These are phyloP conservation scores for Bombus superbus DNA, from an alignment of 1,140 invertebrate species.

Conservation along the genomic window DNA sequence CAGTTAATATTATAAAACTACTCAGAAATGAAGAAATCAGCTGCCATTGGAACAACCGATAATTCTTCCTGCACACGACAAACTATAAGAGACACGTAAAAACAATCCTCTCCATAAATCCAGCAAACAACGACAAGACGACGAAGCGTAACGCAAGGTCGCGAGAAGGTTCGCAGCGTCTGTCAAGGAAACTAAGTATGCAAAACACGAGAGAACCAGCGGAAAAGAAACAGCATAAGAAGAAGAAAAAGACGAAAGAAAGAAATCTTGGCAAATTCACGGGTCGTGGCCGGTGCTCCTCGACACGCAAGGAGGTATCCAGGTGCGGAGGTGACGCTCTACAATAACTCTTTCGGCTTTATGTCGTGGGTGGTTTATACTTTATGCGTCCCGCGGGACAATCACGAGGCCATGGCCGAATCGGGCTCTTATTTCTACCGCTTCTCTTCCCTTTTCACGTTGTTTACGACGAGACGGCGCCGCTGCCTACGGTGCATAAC, in stretches of 20 bases:
- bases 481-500: conserved; percentile 42
- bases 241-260: not conserved
- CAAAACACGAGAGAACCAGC: conserved; percentile 27
- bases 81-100: not conserved
- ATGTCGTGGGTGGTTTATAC: conserved; percentile 80
- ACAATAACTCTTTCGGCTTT: conserved; percentile 80
- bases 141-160: not conserved
- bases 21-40: not conserved
- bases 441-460: conserved; percentile 43
- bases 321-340: conserved; percentile 77
- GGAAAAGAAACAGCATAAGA: not conserved
- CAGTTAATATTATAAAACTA: too few species aligned
- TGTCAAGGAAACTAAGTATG: conserved; percentile 28
- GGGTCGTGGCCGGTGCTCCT: conserved; percentile 56
- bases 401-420: conserved; percentile 72
- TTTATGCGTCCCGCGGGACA: conserved; percentile 75
- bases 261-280: conserved; percentile 72
- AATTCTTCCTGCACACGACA: not conserved
- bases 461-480: conserved; percentile 62
- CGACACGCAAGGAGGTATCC: conserved; percentile 63
- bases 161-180: not conserved
- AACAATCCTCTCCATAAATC: not conserved
- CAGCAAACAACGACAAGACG: not conserved
- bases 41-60: not conserved
- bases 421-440: conserved; percentile 73